Evolutionary conservation across 2,888 invertebrate species (phyloP).

Genomic region (Choreutis nemorana): DNA sequence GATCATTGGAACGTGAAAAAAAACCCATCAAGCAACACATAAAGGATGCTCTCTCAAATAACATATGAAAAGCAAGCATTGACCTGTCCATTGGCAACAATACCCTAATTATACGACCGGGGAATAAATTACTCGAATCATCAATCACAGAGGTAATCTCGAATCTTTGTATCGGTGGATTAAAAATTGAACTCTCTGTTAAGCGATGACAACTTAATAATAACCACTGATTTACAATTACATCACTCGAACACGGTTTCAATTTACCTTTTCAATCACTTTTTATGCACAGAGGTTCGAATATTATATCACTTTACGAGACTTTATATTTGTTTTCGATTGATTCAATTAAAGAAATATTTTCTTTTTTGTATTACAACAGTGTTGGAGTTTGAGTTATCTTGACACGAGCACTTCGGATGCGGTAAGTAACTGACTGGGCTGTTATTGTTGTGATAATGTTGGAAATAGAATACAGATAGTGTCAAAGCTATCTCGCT

Average conservation of each 20-base stretch:
- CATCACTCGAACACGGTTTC: too few species aligned
- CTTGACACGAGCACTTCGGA: constrained; percentile 28
- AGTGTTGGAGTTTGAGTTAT: constrained; percentile 6
- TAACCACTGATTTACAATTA: not conserved
- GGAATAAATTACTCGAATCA: constrained; percentile 35
- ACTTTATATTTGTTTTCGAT: constrained; percentile 10
- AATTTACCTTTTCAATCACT: too few species aligned
- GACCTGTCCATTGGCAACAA: constrained; percentile 34
- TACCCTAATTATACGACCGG: constrained; percentile 42
- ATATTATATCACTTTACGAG: too few species aligned
- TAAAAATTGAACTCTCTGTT: constrained; percentile 9
- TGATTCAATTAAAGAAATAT: constrained; percentile 1
- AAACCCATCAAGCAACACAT: constrained; percentile 24
- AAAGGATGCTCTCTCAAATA: constrained; percentile 19
- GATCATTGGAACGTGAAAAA: constrained; percentile 30
- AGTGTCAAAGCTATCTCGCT: constrained; percentile 54
- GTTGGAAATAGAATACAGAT: constrained; percentile 56
- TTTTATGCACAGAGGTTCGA: too few species aligned
- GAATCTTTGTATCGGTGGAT: too few species aligned
- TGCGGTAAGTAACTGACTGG: constrained; percentile 42
- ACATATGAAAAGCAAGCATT: constrained; percentile 27
- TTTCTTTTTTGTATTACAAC: too few species aligned
- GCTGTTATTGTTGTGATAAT: constrained; percentile 65
- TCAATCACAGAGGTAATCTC: constrained; percentile 33
- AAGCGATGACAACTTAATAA: constrained; percentile 2